Conservation (phyloP, 2,113 vertebrate genomes). For the Ageneiosus marmoratus region DNA sequence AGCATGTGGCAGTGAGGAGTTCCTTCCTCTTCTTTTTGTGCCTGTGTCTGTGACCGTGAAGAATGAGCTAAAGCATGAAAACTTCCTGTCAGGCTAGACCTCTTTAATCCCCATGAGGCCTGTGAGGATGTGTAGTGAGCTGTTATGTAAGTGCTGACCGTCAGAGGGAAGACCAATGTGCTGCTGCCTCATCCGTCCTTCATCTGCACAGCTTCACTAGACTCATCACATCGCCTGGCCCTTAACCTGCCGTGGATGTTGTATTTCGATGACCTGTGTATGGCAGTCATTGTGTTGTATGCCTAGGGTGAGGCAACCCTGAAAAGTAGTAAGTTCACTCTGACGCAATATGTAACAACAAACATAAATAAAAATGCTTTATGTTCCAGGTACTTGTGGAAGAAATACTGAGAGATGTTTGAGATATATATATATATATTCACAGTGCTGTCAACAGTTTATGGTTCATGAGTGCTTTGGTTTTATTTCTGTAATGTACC, state of each 20-base stretch:
- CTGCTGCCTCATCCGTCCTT: background rate
- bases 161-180: constrained; percentile 1
- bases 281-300: background rate
- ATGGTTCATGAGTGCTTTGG: background rate
- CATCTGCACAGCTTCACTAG: background rate
- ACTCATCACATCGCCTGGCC: background rate
- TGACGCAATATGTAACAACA: background rate
- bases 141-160: constrained; percentile 35
- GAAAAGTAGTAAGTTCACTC: background rate
- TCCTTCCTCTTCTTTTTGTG: constrained; percentile 21
- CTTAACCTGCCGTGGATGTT: background rate
- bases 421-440: no score
- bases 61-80: constrained; percentile 37
- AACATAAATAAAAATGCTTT: background rate
- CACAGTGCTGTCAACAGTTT: no score
- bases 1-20: background rate
- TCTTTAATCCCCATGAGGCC: constrained; percentile 20
- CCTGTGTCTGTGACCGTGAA: constrained; percentile 16
- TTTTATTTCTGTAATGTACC: background rate
- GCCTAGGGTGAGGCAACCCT: background rate
- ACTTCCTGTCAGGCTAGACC: constrained; percentile 38
- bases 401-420: no score
- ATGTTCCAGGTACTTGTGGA: no score
- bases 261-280: background rate
- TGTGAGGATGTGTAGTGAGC: constrained; percentile 23